Evolutionary conservation across 2,888 invertebrate genomes (phyloP).

Genomic region (Erebia aethiops): DNA sequence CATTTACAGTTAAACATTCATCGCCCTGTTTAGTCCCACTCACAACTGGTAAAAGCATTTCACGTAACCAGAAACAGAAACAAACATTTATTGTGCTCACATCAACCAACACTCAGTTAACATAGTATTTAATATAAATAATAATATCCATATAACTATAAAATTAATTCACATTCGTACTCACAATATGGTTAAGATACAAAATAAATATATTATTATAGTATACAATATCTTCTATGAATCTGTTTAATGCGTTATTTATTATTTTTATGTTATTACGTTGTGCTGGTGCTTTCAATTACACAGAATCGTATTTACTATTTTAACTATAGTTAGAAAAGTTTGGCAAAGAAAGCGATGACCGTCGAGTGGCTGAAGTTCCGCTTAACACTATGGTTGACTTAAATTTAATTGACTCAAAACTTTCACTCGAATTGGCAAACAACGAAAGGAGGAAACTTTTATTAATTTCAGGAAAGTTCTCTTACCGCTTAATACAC

Average conservation of each 20-base stretch:
- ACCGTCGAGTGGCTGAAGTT: constrained; percentile 54
- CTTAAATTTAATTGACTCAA: constrained; percentile 81
- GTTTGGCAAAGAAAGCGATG: constrained; percentile 74
- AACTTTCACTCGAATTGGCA: constrained; percentile 66
- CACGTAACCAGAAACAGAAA: constrained; percentile 50
- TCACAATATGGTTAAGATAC: constrained; percentile 56
- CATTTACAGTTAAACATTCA: constrained; percentile 41
- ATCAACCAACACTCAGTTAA: constrained; percentile 67
- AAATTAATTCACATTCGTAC: constrained; percentile 63
- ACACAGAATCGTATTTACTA: constrained; percentile 56
- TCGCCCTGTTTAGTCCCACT: constrained; percentile 75
- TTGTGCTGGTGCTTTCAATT: constrained; percentile 75
- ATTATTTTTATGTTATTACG: constrained; percentile 58
- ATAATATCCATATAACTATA: constrained; percentile 51
- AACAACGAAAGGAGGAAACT: constrained; percentile 50
- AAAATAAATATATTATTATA: constrained; percentile 56
- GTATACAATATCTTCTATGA: constrained; percentile 49
- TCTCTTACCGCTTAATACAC: constrained; percentile 56
- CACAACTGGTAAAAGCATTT: constrained; percentile 68
- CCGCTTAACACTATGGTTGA: constrained; percentile 76
- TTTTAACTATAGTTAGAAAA: constrained; percentile 59
- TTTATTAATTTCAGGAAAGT: constrained; percentile 48
- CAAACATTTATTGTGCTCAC: constrained; percentile 69
- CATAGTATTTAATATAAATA: constrained; percentile 55
- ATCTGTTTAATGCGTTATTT: constrained; percentile 42